Percentiles rank a stretch among this genome's conserved stretches.
Conservation (phyloP, 2,888 invertebrate species). For the Macrosoma leucophasiata region DNA sequence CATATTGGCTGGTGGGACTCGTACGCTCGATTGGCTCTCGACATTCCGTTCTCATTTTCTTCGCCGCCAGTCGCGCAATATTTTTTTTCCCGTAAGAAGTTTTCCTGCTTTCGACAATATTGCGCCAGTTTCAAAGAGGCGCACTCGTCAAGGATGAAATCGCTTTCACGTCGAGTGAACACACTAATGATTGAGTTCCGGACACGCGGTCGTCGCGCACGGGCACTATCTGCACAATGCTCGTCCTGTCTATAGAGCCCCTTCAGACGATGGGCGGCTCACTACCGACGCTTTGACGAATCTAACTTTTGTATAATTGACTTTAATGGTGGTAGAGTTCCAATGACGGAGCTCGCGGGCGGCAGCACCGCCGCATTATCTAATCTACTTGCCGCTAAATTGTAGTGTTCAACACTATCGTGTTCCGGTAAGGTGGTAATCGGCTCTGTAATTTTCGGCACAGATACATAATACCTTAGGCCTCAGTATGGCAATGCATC, state of each 20-base stretch:
- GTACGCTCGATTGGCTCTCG: slow-evolving; percentile 64
- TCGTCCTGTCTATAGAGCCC: slow-evolving; percentile 31
- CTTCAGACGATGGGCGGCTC: slow-evolving; percentile 25
- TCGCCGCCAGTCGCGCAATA: slow-evolving; percentile 52
- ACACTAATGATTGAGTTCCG: slow-evolving; percentile 75
- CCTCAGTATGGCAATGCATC: too few relatives aligned
- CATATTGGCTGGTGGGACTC: slow-evolving; percentile 57
- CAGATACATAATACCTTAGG: too few relatives aligned
- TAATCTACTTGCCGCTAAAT: too few relatives aligned
- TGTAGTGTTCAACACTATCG: too few relatives aligned
- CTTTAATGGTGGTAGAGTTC: too few relatives aligned
- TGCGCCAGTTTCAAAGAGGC: slow-evolving; percentile 67
- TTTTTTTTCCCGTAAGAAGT: slow-evolving; percentile 63
- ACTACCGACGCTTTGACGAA: slow-evolving; percentile 51
- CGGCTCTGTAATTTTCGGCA: too few relatives aligned
- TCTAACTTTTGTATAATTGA: slow-evolving; percentile 52
- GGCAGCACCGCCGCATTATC: too few relatives aligned
- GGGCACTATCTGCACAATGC: slow-evolving; percentile 27
- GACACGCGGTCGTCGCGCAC: slow-evolving; percentile 40
- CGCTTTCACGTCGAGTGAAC: slow-evolving; percentile 72
- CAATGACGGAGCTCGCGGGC: too few relatives aligned
- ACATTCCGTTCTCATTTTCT: slow-evolving; percentile 65
- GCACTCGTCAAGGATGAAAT: slow-evolving; percentile 62
- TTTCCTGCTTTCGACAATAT: slow-evolving; percentile 73
- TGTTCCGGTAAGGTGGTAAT: too few relatives aligned